Evolutionary conservation across 1,140 invertebrate genomes (phyloP).

Genomic region (Galleria mellonella): DNA sequence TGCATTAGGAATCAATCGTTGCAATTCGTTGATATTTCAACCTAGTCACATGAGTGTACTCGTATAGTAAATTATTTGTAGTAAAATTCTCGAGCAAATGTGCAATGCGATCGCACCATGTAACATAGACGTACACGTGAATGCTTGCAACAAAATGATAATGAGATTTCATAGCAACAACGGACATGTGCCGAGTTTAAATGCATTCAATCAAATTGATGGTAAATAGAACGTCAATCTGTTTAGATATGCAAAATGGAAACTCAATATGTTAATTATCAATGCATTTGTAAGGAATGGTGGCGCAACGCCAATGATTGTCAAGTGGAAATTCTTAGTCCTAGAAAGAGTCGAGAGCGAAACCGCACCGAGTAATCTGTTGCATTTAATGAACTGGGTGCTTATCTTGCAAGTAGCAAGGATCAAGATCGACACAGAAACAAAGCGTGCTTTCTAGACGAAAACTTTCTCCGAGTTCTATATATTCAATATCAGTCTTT

Average conservation of each 20-base stretch:
- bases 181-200: slow-evolving; percentile 22
- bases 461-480: slow-evolving; percentile 46
- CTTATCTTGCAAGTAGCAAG: slow-evolving; percentile 14
- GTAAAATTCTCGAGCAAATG: too few species aligned
- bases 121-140: slow-evolving; percentile 4
- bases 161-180: slow-evolving; percentile 26
- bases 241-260: slow-evolving; percentile 39
- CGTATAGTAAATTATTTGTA: too few species aligned
- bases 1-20: slow-evolving; percentile 44
- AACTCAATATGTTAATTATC: slow-evolving; percentile 36
- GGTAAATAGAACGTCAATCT: slow-evolving; percentile 41
- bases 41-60: too few species aligned
- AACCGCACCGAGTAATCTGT: slow-evolving; percentile 23
- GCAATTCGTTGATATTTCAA: too few species aligned
- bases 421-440: slow-evolving; percentile 28
- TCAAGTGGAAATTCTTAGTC: slow-evolving; percentile 28
- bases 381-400: slow-evolving; percentile 15
- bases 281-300: slow-evolving; percentile 31
- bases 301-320: slow-evolving; percentile 23
- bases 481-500: slow-evolving; percentile 32
- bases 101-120: too few species aligned
- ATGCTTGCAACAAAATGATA: slow-evolving; percentile 19
- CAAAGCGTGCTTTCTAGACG: slow-evolving; percentile 50
- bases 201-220: slow-evolving; percentile 23
- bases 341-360: slow-evolving; percentile 20